Evolutionary conservation across 1,140 invertebrate species (phyloP).

Genomic region (Trichoplusia ni): DNA sequence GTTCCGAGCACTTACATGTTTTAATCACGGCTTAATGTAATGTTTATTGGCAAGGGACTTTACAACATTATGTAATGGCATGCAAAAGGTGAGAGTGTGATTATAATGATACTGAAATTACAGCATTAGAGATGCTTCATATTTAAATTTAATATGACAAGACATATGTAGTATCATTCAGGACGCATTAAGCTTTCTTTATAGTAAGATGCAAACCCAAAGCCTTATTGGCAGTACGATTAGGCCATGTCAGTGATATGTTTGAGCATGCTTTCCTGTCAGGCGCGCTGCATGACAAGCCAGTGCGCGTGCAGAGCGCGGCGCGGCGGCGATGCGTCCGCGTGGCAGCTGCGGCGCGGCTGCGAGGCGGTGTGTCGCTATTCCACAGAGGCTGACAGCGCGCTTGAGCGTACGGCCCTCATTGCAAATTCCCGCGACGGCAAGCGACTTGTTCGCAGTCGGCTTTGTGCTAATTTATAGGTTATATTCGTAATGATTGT

Average conservation of each 20-base stretch:
- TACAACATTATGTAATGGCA: neutral
- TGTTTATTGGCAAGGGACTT: neutral
- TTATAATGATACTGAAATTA: neutral
- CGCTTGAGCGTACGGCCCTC: constrained; percentile 39
- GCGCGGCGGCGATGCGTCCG: too few species aligned
- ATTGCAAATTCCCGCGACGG: constrained; percentile 57
- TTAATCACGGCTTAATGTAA: neutral
- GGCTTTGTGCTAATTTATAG: constrained; percentile 70
- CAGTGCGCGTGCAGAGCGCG: too few species aligned
- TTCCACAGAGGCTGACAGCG: constrained; percentile 46
- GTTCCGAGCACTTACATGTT: neutral
- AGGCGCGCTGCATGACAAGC: too few species aligned
- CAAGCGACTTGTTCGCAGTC: constrained; percentile 51
- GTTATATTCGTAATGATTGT: constrained; percentile 75
- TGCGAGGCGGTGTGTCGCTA: constrained; percentile 4
- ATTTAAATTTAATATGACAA: too few species aligned
- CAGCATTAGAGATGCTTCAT: too few species aligned
- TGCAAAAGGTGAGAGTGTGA: neutral
- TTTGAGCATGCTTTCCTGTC: too few species aligned
- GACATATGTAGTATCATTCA: too few species aligned
- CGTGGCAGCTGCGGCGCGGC: constrained; percentile 1
- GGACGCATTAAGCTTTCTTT: neutral
- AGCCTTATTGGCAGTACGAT: neutral
- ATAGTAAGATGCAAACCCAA: neutral
- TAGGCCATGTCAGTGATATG: neutral